Conservation (phyloP, 2,888 invertebrate species). For the Phania funesta region DNA sequence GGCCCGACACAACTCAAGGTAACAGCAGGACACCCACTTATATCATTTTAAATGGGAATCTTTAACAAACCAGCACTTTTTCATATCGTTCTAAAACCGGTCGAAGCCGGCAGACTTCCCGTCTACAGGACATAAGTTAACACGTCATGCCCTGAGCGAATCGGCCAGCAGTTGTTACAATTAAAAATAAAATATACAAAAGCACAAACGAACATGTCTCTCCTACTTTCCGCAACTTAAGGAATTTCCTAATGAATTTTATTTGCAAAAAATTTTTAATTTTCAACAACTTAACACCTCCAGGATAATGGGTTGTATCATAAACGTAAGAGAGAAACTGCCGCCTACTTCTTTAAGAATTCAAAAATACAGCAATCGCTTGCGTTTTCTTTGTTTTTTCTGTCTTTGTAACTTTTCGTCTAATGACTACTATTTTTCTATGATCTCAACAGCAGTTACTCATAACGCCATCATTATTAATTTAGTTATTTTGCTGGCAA, state of each 20-base stretch:
- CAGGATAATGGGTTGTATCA: neutral
- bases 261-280: slow-evolving; percentile 8
- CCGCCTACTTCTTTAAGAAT: neutral
- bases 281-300: slow-evolving; percentile 62
- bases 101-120: too few relatives aligned
- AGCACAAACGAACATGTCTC: neutral
- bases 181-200: neutral
- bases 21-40: too few relatives aligned
- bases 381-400: too few relatives aligned
- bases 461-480: slow-evolving; percentile 61
- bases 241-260: slow-evolving; percentile 41
- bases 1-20: too few relatives aligned
- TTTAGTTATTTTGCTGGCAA: slow-evolving; percentile 60
- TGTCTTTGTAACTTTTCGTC: neutral
- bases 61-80: too few relatives aligned
- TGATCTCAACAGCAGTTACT: slow-evolving; percentile 38
- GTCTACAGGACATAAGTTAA: too few relatives aligned
- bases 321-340: neutral
- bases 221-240: slow-evolving; percentile 16
- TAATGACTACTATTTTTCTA: neutral
- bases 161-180: neutral
- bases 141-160: too few relatives aligned
- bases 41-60: too few relatives aligned
- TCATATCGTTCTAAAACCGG: too few relatives aligned
- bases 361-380: neutral